phyloP scores from a whole-genome alignment of 1,140 invertebrate genomes.

The Eulimnadia texana region DNA sequence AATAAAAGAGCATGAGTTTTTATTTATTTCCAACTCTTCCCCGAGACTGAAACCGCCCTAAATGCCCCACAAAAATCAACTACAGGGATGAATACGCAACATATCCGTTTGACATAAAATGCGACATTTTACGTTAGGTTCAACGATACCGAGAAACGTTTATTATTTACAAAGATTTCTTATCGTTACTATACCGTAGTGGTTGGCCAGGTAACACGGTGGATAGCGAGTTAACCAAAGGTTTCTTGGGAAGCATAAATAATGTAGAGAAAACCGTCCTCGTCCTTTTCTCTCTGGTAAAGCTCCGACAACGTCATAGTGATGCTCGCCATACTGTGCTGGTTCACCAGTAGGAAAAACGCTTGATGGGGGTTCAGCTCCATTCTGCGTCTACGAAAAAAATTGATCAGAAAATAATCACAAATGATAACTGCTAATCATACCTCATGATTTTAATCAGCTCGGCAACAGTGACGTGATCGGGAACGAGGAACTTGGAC shows the following conservation, averaged over 20 bases:
- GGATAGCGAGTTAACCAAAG: conserved; percentile 37
- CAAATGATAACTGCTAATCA: too few species aligned
- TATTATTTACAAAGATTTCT: neutral
- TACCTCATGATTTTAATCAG: conserved; percentile 46
- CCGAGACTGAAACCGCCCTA: too few species aligned
- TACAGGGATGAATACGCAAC: too few species aligned
- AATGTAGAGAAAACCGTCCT: conserved; percentile 48
- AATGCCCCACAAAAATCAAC: too few species aligned
- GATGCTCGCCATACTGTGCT: conserved; percentile 40
- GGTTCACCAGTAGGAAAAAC: conserved; percentile 46
- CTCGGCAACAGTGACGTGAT: conserved; percentile 46
- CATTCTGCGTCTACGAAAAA: conserved; percentile 42
- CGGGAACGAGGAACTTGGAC: conserved; percentile 48
- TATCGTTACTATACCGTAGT: too few species aligned
- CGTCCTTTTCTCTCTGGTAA: conserved; percentile 28
- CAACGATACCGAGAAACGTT: too few species aligned
- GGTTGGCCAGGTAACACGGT: too few species aligned
- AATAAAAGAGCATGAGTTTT: too few species aligned
- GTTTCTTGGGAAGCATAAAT: conserved; percentile 47
- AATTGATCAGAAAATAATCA: too few species aligned
- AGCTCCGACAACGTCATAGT: conserved; percentile 39
- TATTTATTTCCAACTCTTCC: too few species aligned
- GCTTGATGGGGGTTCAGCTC: conserved; percentile 49
- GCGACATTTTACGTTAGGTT: too few species aligned
- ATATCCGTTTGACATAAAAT: too few species aligned